phyloP scores from a whole-genome alignment of 2,113 vertebrate genomes.

The Pedionomus torquatus region DNA sequence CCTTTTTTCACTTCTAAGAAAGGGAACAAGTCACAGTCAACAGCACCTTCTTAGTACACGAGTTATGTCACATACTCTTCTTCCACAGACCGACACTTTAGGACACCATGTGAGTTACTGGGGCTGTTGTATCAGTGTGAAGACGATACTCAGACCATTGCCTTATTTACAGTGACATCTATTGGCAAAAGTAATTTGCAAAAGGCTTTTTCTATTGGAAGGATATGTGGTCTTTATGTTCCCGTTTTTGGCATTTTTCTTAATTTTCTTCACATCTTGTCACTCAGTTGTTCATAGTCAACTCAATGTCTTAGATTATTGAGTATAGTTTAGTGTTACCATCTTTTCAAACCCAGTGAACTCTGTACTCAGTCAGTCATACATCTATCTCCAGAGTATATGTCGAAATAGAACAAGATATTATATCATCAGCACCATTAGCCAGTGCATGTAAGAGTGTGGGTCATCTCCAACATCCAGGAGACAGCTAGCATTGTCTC shows the following conservation, averaged over 20 bases:
- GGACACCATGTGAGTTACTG: fast-evolving
- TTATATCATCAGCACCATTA: background rate
- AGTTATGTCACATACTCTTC: background rate
- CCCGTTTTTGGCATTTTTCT: background rate
- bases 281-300: background rate
- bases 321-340: background rate
- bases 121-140: fast-evolving
- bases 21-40: background rate
- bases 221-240: fast-evolving
- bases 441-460: no score
- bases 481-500: background rate
- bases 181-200: background rate
- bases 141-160: background rate
- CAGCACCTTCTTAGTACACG: fast-evolving
- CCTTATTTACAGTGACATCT: constrained; percentile 50
- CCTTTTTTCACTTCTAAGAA: background rate
- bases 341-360: background rate
- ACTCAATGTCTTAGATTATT: background rate
- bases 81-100: background rate
- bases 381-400: background rate
- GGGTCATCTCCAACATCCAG: background rate
- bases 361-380: background rate
- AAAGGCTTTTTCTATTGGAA: background rate
- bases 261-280: background rate
- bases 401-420: background rate